A percentile compares a stretch with the other conserved stretches of the same genome.
Conservation (phyloP, 2,888 invertebrate species). For the Nemapogon koenigi region DNA sequence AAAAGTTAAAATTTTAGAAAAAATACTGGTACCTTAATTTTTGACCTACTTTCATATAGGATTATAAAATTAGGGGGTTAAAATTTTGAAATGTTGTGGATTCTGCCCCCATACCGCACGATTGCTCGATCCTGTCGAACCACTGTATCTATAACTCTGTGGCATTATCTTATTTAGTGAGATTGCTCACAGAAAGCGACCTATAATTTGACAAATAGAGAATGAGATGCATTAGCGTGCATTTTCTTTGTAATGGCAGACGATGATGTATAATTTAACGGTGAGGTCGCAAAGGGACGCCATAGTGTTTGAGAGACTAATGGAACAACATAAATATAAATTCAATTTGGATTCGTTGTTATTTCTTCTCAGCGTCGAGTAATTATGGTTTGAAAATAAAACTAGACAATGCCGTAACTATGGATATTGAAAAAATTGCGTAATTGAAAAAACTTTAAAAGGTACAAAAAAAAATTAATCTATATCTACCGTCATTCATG, state of each 20-base stretch:
- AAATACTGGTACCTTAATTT: too few relatives aligned
- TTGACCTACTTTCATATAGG: too few relatives aligned
- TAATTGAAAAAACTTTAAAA: too few relatives aligned
- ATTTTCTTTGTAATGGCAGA: slow-evolving; percentile 50
- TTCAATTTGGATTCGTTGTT: not conserved
- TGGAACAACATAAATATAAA: not conserved
- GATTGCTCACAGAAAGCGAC: slow-evolving; percentile 36
- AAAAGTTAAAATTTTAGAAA: too few relatives aligned
- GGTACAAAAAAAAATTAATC: too few relatives aligned
- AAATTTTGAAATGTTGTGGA: too few relatives aligned
- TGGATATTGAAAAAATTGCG: not conserved
- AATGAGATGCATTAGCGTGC: slow-evolving; percentile 61
- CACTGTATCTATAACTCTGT: slow-evolving; percentile 11
- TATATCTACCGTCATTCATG: too few relatives aligned
- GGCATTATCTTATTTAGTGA: slow-evolving; percentile 45
- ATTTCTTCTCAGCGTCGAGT: too few relatives aligned
- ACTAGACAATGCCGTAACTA: not conserved
- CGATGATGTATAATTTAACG: slow-evolving; percentile 50
- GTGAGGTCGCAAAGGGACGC: slow-evolving; percentile 41
- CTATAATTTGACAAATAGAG: slow-evolving; percentile 63
- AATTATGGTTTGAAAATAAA: not conserved
- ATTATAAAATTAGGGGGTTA: too few relatives aligned
- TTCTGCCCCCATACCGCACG: not conserved
- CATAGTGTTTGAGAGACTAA: not conserved
- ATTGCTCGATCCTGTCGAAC: not conserved